Evolutionary conservation across 2,113 vertebrate genomes (phyloP).

Genomic region (Varanus komodoensis): DNA sequence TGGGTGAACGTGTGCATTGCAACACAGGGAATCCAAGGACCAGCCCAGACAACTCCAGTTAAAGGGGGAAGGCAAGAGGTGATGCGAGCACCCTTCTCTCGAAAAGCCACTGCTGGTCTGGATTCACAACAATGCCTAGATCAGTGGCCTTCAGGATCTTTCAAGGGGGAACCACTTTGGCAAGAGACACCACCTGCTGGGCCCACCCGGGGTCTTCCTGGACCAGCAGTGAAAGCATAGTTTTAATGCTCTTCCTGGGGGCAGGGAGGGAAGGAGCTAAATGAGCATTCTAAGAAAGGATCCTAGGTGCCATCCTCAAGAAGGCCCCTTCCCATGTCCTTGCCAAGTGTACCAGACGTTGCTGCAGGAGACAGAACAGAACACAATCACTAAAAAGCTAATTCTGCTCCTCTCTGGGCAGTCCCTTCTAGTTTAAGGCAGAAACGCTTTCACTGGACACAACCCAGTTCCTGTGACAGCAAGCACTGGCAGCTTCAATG

Average conservation of each 20-base stretch:
- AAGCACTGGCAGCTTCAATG: conserved; percentile 28
- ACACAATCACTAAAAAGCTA: background rate
- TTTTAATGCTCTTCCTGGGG: background rate
- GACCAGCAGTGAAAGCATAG: background rate
- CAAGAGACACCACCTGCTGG: no score
- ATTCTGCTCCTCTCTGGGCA: background rate
- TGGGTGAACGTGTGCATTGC: background rate
- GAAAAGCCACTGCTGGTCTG: no score
- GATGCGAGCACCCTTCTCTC: no score
- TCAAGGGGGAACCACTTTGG: no score
- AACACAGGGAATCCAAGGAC: no score
- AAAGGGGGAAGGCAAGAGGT: no score
- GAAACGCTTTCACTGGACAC: background rate
- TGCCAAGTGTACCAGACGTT: background rate
- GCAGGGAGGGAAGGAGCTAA: background rate
- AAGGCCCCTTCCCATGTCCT: background rate
- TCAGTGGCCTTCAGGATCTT: no score
- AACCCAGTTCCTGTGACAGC: background rate
- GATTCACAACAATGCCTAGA: no score
- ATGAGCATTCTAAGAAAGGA: background rate
- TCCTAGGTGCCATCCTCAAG: background rate
- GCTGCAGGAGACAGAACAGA: accelerated
- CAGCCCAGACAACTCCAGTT: no score
- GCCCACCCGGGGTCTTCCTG: no score
- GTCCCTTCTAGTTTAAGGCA: background rate